Evolutionary conservation across 1,140 invertebrate species (phyloP), one percentile per base, ranked within the genome.

Genomic region (Chironomus tepperi): DNA sequence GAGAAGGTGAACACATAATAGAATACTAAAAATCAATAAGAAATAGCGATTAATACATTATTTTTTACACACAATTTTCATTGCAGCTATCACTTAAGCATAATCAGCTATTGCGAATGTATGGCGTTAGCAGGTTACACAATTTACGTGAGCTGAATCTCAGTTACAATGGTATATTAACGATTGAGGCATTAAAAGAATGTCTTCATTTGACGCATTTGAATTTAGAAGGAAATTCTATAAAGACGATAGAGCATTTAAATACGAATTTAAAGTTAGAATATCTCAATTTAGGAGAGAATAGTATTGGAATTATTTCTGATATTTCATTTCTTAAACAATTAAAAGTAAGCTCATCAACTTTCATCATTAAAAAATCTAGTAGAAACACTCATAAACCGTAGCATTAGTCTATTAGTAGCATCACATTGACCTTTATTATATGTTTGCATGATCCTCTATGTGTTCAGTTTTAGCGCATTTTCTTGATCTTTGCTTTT

Each of bases 181-280:
- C 89, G 34, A 95, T 96, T 78, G 94, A 97, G 84, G 94, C 93
- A 21, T 85, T 96, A 7, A 93, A 93, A 82, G 92, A 96, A 42
- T 86, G 96, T 76, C 84, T 86, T 73, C 89, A 93, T 79, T 85
- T 97, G 74, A 89, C 89, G 79, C 90, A 90, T 78, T 84, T 96
- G 24, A 83, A 81, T 76, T 75, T 86, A 82, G 77, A 83, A 84
- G 86, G 86, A 74, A 87, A 87, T 76, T 87, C 85, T 76, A 87
- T 91, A 47, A 86, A 94, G 87, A 90, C 88, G 12, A 94, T 96
- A 79, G 93, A 96, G 79, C 92, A 94, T 84, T 84, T 97, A 73
- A 90, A 92, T 77, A 89, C 89, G 76, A 95, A 93, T 79, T 85
- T 88, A 18, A 89, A 90, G 78, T 83, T 97, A 79, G 91, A 93